Evolutionary conservation across 2,113 vertebrate genomes (phyloP), one percentile per base, ranked within the genome.

Genomic region (Zosterops pallidus): DNA sequence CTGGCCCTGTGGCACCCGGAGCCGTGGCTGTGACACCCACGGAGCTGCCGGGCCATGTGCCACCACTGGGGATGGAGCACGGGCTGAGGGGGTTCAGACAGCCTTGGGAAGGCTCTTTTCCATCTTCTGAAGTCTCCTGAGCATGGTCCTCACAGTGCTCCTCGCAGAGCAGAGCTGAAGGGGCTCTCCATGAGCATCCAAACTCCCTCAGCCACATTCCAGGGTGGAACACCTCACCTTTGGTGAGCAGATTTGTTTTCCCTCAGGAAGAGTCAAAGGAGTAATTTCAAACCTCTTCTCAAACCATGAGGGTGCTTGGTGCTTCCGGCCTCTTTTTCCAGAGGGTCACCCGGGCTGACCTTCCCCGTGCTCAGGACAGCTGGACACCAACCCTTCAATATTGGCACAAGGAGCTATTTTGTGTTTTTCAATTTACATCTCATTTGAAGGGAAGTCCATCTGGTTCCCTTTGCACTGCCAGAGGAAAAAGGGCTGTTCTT

Each of bases 351-450:
- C 0, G 0, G 20, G 41, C 53, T 83, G 84, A 89, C 92, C 94
- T 93, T 94, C 78, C 57, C 53, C 0, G 0, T 20, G 59, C 71
- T 76, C 5, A 1, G 88, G 94, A 79, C 92, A 94, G 95, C 85
- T 88, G 90, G 85, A 59, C 59, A 72, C 50, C 90, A 62, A 42
- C 20, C 29, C 78, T 33, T 82, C 70, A 6, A 0, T 37, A 37
- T 5, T 56, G 74, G 85, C 79, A 83, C 55, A 41, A 65, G 49
- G 68, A 92, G 75, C 94, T 87, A 11, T 21, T 94, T 87, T 91
- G 82, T 96, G 2, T 44, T 91, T 94, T 95, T 88, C 88, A 75
- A 85, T 83, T 93, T 90, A 93, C 90, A 92, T 92, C 81, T 75
- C 44, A 22, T 90, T 71, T 59, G 70, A 65, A 83, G 67, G 28